A percentile compares a stretch with the other conserved stretches of the same genome.
Evolutionary conservation across 1,140 invertebrate species (phyloP).

Genomic region (Drosophila takahashii): DNA sequence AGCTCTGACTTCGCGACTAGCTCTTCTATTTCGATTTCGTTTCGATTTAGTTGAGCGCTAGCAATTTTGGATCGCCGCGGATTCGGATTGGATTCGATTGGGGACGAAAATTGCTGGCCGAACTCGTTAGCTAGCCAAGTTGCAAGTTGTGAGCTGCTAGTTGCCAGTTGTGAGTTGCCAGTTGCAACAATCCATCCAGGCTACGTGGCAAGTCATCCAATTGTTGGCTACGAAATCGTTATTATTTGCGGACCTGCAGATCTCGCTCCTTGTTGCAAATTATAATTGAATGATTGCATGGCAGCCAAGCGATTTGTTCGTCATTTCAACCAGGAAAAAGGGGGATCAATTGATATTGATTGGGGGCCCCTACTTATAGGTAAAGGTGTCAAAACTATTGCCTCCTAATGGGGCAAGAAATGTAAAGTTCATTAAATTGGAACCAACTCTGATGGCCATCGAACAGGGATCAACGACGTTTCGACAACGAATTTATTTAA

Average conservation of each 20-base stretch:
- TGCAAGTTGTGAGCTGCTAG: constrained; percentile 32
- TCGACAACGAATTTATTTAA: constrained; percentile 82
- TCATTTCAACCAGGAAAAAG: constrained; percentile 55
- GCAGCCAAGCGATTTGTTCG: constrained; percentile 71
- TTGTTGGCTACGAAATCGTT: constrained; percentile 68
- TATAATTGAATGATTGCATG: constrained; percentile 83
- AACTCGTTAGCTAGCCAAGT: constrained; percentile 56
- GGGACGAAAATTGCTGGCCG: constrained; percentile 56
- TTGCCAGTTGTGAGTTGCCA: constrained; percentile 38
- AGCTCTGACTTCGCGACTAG: constrained; percentile 14
- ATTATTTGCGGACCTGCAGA: constrained; percentile 46
- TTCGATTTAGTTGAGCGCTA: constrained; percentile 50
- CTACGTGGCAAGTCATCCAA: constrained; percentile 78
- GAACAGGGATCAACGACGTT: constrained; percentile 39
- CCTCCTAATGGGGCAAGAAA: constrained; percentile 39
- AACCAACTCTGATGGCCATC: constrained; percentile 52
- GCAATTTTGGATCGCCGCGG: constrained; percentile 61
- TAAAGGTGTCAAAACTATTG: constrained; percentile 78
- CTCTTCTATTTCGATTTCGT: constrained; percentile 48
- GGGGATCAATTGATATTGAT: constrained; percentile 68
- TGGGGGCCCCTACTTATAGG: constrained; percentile 31
- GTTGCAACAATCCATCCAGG: constrained; percentile 61
- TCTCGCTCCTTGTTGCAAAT: constrained; percentile 55
- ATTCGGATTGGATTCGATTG: constrained; percentile 54
- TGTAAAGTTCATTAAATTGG: constrained; percentile 75